Percentiles rank a stretch among this genome's conserved stretches.
Conservation (phyloP, 2,888 invertebrate species). For the Sabellastarte sp. region DNA sequence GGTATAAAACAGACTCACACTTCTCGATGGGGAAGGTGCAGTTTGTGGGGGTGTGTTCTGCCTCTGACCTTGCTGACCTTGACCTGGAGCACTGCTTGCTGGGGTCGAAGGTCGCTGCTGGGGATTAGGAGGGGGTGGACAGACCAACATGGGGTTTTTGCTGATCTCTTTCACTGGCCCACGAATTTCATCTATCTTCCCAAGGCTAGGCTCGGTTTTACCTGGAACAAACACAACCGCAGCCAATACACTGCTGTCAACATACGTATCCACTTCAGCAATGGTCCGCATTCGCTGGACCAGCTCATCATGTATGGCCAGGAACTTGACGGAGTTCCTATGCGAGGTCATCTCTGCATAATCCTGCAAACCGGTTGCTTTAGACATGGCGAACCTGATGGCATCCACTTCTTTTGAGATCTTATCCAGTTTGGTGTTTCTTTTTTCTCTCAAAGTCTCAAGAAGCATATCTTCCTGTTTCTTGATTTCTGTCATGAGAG, state of each 20-base stretch:
- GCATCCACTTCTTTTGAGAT: slow-evolving; percentile 22
- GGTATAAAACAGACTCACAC: too few species aligned
- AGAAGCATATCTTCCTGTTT: slow-evolving; percentile 22
- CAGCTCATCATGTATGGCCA: slow-evolving; percentile 30
- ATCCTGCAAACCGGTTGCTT: slow-evolving; percentile 20
- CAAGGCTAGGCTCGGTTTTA: slow-evolving; percentile 17
- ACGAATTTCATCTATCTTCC: slow-evolving; percentile 20
- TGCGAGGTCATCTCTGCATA: slow-evolving; percentile 15
- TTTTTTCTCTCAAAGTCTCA: slow-evolving; percentile 17
- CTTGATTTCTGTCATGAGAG: slow-evolving; percentile 13
- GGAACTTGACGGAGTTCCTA: slow-evolving; percentile 17
- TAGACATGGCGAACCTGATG: slow-evolving; percentile 18
- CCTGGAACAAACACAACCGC: slow-evolving; percentile 24
- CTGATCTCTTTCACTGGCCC: slow-evolving; percentile 3
- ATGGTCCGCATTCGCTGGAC: slow-evolving; percentile 32
- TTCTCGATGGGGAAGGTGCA: neutral
- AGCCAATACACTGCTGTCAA: slow-evolving; percentile 10
- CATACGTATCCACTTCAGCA: slow-evolving; percentile 18
- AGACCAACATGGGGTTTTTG: neutral
- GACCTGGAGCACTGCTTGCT: too few species aligned
- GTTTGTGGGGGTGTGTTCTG: neutral
- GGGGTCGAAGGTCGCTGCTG: neutral
- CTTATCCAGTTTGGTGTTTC: slow-evolving; percentile 21
- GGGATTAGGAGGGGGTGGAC: neutral
- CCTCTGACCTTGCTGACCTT: too few species aligned